phyloP scores from a whole-genome alignment of 2,888 invertebrate species.

The Heliconius aoede region DNA sequence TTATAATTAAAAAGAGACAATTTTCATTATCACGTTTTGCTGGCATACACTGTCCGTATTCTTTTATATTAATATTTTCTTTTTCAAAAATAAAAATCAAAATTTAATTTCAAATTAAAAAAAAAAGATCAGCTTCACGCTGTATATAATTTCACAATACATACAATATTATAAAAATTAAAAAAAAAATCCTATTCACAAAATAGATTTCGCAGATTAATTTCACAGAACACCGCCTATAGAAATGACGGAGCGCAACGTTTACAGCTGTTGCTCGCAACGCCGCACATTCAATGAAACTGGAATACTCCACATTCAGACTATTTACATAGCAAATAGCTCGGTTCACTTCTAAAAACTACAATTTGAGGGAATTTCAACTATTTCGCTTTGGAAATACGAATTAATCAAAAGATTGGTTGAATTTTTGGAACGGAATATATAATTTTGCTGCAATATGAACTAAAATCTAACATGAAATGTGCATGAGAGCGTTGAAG shows the following conservation, averaged over 20 bases:
- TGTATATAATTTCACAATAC: not conserved
- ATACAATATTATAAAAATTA: not conserved
- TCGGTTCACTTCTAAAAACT: not conserved
- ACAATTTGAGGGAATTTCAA: not conserved
- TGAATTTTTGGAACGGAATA: not conserved
- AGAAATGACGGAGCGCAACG: conserved; percentile 10
- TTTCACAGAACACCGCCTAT: conserved; percentile 16
- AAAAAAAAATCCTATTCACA: not conserved
- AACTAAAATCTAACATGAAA: conserved; percentile 29
- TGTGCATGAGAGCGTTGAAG: conserved; percentile 25
- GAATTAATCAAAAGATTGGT: not conserved
- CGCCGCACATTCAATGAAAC: conserved; percentile 30
- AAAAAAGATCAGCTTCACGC: too few relatives aligned
- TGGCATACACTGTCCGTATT: too few relatives aligned
- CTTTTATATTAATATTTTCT: too few relatives aligned
- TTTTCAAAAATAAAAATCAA: too few relatives aligned
- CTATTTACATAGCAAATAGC: conserved; percentile 32
- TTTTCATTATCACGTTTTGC: too few relatives aligned
- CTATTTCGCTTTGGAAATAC: not conserved
- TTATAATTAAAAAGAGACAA: too few relatives aligned
- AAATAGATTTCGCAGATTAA: conserved; percentile 16
- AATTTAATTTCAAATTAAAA: too few relatives aligned
- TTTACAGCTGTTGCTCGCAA: conserved; percentile 34
- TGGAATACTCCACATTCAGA: conserved; percentile 33
- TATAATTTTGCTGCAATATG: conserved; percentile 5